Conservation (phyloP, 2,888 invertebrate species). For the Melolontha melolontha region DNA sequence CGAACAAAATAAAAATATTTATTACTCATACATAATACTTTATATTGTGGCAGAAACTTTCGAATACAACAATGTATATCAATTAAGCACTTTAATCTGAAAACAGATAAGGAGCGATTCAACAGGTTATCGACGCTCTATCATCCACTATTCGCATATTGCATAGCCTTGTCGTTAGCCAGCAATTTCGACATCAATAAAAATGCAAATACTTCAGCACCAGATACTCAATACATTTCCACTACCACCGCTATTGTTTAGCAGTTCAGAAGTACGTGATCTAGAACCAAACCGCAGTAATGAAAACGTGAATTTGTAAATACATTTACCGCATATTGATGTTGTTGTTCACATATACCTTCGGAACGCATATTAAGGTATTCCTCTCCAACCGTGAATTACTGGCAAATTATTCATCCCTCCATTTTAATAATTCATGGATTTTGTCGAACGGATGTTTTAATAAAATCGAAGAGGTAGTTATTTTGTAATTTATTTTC, state of each 20-base stretch:
- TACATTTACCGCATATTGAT: conserved; percentile 4
- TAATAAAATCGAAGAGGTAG: conserved; percentile 15
- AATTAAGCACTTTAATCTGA: conserved; percentile 1
- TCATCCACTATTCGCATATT: conserved; percentile 7
- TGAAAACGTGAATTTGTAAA: conserved; percentile 16
- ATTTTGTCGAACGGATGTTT: not conserved
- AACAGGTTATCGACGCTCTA: conserved; percentile 19
- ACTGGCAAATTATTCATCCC: conserved; percentile 11
- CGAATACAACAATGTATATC: not conserved
- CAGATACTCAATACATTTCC: conserved; percentile 21
- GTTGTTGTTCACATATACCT: not conserved
- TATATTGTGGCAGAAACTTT: no score
- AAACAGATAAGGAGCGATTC: conserved; percentile 9
- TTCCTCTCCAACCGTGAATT: conserved; percentile 9
- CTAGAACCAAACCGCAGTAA: conserved; percentile 10
- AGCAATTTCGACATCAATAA: conserved; percentile 2
- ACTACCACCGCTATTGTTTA: conserved; percentile 10
- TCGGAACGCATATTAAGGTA: not conserved
- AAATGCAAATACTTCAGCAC: conserved; percentile 30
- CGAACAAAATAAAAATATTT: no score
- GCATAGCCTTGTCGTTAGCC: conserved; percentile 6
- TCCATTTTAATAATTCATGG: conserved; percentile 24
- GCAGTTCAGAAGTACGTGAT: conserved; percentile 20
- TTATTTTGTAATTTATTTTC: conserved; percentile 26
- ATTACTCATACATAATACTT: no score